Evolutionary conservation across 2,888 invertebrate genomes (phyloP).

Genomic region (Scaeva pyrastri): DNA sequence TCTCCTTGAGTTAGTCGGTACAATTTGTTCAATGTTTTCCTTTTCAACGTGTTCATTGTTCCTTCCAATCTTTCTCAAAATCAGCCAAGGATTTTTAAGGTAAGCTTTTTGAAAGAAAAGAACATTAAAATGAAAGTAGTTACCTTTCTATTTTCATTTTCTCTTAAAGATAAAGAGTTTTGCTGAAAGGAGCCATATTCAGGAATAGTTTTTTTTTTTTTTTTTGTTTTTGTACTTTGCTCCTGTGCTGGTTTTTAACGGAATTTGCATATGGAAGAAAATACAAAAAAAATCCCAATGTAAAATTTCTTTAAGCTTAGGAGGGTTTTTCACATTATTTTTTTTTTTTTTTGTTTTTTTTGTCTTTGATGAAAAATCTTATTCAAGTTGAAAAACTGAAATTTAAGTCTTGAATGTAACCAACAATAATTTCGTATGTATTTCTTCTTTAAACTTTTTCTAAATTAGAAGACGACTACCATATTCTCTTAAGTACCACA

Average conservation of each 20-base stretch:
- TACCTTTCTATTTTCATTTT: background rate
- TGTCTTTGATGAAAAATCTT: no score
- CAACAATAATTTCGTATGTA: no score
- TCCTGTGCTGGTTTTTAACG: background rate
- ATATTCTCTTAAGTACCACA: no score
- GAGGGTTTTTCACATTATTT: background rate
- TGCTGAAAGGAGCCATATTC: background rate
- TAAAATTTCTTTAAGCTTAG: background rate
- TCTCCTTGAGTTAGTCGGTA: background rate
- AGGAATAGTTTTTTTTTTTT: background rate
- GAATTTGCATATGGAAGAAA: constrained; percentile 14
- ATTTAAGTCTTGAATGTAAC: no score
- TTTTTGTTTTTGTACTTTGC: background rate
- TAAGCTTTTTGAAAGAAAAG: constrained; percentile 9
- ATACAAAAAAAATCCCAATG: background rate
- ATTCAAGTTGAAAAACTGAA: no score
- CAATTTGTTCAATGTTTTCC: background rate
- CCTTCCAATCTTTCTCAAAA: constrained; percentile 20
- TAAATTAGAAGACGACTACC: no score
- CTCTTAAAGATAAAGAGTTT: background rate
- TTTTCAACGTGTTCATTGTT: background rate
- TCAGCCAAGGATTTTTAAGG: background rate
- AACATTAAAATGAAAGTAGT: constrained; percentile 1
- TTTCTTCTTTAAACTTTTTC: no score
- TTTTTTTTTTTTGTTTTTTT: no score